Percentiles rank a stretch among this genome's conserved stretches.
Evolutionary conservation across 2,888 invertebrate genomes (phyloP).

Genomic region (Palloptera scutellata): DNA sequence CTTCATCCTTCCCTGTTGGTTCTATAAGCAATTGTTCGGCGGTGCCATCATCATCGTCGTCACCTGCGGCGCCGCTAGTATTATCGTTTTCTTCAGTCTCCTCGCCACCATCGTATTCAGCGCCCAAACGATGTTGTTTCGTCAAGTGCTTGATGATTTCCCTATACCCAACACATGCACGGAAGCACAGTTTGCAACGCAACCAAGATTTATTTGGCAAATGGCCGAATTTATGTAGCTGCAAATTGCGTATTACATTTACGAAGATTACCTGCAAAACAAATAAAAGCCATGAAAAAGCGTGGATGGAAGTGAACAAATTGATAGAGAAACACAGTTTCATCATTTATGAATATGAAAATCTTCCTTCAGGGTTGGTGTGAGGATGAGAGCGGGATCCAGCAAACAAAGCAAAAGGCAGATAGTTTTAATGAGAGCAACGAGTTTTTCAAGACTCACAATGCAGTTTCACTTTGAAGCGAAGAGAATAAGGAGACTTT

Average conservation of each 20-base stretch:
- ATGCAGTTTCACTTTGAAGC: too few species aligned
- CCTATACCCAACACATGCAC: constrained; percentile 45
- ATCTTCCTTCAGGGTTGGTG: too few species aligned
- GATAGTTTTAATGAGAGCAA: too few species aligned
- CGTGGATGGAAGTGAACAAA: too few species aligned
- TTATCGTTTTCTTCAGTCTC: constrained; percentile 35
- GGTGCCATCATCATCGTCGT: constrained; percentile 23
- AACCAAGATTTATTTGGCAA: constrained; percentile 54
- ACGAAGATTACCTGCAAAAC: constrained; percentile 46
- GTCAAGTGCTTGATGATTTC: constrained; percentile 50
- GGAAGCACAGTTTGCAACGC: constrained; percentile 56
- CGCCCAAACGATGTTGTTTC: constrained; percentile 48
- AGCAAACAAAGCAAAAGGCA: too few species aligned
- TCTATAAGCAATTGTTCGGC: constrained; percentile 26
- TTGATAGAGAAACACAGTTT: too few species aligned
- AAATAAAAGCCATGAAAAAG: not conserved
- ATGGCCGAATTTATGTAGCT: constrained; percentile 55
- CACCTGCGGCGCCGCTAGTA: constrained; percentile 1
- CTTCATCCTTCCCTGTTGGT: constrained; percentile 20
- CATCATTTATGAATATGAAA: too few species aligned
- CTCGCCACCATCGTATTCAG: constrained; percentile 21
- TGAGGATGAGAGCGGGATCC: too few species aligned
- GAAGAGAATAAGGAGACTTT: too few species aligned
- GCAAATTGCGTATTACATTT: constrained; percentile 49
- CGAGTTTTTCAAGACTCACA: too few species aligned